phyloP scores from a whole-genome alignment of 2,113 vertebrate species.

The Microtus oregoni region DNA sequence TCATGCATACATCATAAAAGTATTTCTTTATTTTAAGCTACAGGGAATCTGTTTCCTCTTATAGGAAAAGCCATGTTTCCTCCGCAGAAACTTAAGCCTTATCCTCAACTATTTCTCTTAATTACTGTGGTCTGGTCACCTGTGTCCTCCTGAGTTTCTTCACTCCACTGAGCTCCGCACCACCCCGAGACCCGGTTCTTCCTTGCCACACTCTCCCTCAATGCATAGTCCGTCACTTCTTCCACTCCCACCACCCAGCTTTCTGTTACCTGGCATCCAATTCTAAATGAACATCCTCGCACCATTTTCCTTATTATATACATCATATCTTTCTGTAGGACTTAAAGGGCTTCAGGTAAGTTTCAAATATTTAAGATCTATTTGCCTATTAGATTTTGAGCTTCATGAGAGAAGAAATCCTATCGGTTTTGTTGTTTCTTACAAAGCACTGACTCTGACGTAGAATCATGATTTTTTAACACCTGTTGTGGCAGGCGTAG shows the following conservation, averaged over 20 bases:
- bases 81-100: not conserved
- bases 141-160: not conserved
- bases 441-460: not conserved
- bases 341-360: not conserved
- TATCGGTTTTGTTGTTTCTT: not conserved
- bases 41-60: not conserved
- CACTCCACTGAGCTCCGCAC: not conserved
- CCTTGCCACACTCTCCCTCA: not conserved
- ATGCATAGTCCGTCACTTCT: not conserved
- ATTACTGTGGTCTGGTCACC: too few relatives aligned
- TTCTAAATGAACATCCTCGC: not conserved
- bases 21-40: conserved; percentile 18
- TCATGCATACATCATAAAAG: not conserved
- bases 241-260: not conserved
- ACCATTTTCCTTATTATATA: not conserved
- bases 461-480: not conserved
- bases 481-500: not conserved
- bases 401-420: not conserved
- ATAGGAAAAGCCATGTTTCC: not conserved
- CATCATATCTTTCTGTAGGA: not conserved
- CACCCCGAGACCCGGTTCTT: not conserved
- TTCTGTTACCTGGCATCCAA: not conserved
- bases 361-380: not conserved
- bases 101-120: not conserved
- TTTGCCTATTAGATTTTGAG: not conserved